These are phyloP conservation scores for Philopotamus ludificatus DNA, from an alignment of 1,140 invertebrate genomes.

Conservation along the genomic window DNA sequence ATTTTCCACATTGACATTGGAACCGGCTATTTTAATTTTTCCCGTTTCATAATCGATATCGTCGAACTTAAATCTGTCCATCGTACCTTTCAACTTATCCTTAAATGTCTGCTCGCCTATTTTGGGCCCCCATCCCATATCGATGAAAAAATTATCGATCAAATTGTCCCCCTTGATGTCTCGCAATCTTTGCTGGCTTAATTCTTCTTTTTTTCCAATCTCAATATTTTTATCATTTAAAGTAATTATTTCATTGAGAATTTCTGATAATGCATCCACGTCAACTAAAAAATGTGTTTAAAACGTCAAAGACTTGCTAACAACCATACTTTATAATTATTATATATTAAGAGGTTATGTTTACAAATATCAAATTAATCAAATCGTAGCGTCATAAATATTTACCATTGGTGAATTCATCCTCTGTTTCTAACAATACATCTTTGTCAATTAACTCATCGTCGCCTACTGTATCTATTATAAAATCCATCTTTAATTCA, in stretches of 20 bases:
- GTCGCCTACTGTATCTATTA: constrained; percentile 46
- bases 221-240: constrained; percentile 17
- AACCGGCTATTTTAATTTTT: constrained; percentile 50
- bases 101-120: constrained; percentile 37
- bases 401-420: constrained; percentile 25
- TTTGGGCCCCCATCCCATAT: constrained; percentile 31
- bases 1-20: constrained; percentile 56
- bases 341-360: constrained; percentile 32
- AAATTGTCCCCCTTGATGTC: constrained; percentile 22
- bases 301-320: neutral
- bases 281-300: constrained; percentile 23
- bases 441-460: constrained; percentile 41
- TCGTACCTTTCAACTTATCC: constrained; percentile 31
- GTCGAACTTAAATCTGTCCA: constrained; percentile 46
- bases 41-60: constrained; percentile 54
- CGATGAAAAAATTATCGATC: constrained; percentile 25
- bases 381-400: no score
- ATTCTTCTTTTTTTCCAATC: constrained; percentile 16
- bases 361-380: constrained; percentile 27
- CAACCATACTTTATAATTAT: constrained; percentile 42
- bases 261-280: constrained; percentile 19
- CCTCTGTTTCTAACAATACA: constrained; percentile 29
- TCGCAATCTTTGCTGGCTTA: neutral
- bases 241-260: constrained; percentile 21
- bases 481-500: constrained; percentile 45